phyloP scores from a whole-genome alignment of 2,797 vertebrate genomes.

The Sparidentex hasta region DNA sequence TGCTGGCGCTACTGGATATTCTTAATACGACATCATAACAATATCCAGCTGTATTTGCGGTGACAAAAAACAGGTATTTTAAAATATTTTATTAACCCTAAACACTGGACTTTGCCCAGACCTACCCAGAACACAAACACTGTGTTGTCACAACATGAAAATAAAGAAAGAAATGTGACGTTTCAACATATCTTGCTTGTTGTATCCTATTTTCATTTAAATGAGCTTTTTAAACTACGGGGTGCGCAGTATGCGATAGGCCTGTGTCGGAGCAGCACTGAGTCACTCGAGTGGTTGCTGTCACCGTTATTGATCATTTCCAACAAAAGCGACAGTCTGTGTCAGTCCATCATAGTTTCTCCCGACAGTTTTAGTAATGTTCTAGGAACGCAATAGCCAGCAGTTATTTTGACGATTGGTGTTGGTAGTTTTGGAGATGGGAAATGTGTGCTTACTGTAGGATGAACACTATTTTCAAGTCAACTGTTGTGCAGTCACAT shows the following conservation, averaged over 20 bases:
- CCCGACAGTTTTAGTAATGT: constrained; percentile 36
- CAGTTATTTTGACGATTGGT: no score
- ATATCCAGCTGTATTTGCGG: no score
- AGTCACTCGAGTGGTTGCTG: constrained; percentile 55
- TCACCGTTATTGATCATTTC: constrained; percentile 66
- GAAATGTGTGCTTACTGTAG: neutral
- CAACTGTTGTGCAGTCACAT: neutral
- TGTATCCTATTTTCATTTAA: constrained; percentile 86
- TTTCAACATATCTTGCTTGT: neutral
- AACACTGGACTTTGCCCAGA: no score
- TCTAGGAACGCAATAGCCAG: no score
- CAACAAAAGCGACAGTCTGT: constrained; percentile 61
- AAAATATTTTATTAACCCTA: no score
- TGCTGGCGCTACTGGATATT: no score
- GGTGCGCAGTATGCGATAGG: constrained; percentile 72
- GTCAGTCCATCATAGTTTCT: constrained; percentile 64
- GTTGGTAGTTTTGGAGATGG: neutral
- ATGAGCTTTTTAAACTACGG: constrained; percentile 91
- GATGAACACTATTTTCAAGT: neutral
- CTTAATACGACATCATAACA: no score
- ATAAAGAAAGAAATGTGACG: no score
- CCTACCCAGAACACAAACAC: no score
- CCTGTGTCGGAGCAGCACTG: constrained; percentile 43
- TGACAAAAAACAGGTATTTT: no score
- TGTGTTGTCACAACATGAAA: no score